phyloP scores from a whole-genome alignment of 1,140 invertebrate species.

The Heterodera schachtii region DNA sequence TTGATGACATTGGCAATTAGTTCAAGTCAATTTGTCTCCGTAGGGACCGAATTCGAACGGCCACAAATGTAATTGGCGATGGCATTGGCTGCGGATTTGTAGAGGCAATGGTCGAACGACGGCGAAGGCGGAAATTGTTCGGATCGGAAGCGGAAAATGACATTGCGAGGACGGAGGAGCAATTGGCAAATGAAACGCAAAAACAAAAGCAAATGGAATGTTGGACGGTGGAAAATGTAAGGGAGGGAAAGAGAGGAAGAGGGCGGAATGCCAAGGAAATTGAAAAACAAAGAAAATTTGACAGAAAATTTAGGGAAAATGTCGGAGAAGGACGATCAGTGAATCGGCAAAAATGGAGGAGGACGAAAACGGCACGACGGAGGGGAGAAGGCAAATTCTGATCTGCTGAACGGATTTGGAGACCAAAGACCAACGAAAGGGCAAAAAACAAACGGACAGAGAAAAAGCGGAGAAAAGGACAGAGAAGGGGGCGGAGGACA shows the following conservation, averaged over 20 bases:
- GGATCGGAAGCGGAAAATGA: neutral
- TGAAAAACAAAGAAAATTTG: too few species aligned
- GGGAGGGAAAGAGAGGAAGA: too few species aligned
- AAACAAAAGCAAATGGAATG: neutral
- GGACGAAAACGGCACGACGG: too few species aligned
- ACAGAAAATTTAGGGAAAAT: too few species aligned
- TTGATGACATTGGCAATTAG: neutral
- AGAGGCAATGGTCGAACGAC: constrained; percentile 68
- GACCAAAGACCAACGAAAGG: too few species aligned
- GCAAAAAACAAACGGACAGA: too few species aligned
- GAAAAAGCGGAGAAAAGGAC: too few species aligned
- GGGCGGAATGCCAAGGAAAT: neutral
- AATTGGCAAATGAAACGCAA: neutral
- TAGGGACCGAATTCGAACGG: constrained; percentile 91
- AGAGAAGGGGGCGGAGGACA: too few species aligned
- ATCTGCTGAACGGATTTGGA: too few species aligned
- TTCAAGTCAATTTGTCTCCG: constrained; percentile 55
- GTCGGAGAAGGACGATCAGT: too few species aligned
- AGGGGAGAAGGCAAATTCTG: too few species aligned
- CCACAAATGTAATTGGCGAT: constrained; percentile 93
- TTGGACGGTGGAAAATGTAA: neutral
- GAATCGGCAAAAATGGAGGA: too few species aligned
- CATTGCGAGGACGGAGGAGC: neutral
- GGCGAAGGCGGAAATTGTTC: constrained; percentile 2
- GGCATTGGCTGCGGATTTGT: constrained; percentile 89